Base-by-base conservation (phyloP, 2,113 vertebrate genomes). In the Pachycephala philippinensis region DNA sequence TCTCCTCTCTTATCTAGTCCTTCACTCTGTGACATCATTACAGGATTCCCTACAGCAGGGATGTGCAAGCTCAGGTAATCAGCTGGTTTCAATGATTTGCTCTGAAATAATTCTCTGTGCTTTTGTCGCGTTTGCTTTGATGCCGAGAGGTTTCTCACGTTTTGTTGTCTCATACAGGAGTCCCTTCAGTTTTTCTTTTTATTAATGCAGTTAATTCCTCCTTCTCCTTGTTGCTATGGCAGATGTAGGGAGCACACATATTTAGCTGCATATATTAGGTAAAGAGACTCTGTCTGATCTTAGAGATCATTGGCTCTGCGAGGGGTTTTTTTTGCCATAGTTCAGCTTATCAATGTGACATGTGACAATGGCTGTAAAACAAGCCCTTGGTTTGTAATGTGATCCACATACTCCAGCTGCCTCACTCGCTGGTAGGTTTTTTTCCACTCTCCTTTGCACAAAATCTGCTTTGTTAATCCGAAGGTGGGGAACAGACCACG, bases 11-110 rank as follows among this genome's bases (percentile, higher is more conserved):
- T 88, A 63, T 95, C 91, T 92, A 98, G 98, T 97, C 95, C 96
- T 98, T 96, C 98, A 97, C 87, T 98, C 98, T 59, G 96, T 97
- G 97, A 97, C 98, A 63, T 97, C 98, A 86, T 98, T 98, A 81
- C 98, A 98, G 97, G 98, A 98, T 95, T 95, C 98, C 87, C 96
- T 98, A 78, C 98, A 97, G 96, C 98, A 98, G 97, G 98, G 98
- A 98, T 98, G 98, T 83, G 98, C 97, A 93, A 98, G 98, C 97
- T 98, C 98, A 98, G 98, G 98, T 98, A 98, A 98, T 96, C 86
- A 89, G 52, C 95, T 53, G 47, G 61, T 78, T 96, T 93, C 77
- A 69, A 92, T 95, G 90, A 81, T 90, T 97, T 92, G n/a, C 72
- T 91, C 40, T 89, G 76, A 85, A 96, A 52, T 88, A 42, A 82